Base-by-base conservation (phyloP, 2,113 vertebrate species). In the Heliornis fulica region DNA sequence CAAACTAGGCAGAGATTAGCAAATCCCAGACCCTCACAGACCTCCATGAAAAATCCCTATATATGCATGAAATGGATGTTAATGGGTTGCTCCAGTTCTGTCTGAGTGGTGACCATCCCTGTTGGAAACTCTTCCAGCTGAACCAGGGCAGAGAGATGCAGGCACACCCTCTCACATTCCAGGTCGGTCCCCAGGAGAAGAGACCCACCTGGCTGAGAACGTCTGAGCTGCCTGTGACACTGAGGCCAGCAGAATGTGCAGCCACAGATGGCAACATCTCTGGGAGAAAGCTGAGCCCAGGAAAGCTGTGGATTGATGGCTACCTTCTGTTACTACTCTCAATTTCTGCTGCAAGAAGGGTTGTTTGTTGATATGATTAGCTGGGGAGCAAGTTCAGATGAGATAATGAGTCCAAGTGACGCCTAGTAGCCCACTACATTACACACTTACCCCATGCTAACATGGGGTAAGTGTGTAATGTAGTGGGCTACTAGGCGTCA, bases 381-480 rank as follows among this genome's bases (percentile, higher is more conserved):
- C 5, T 0, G 1, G 14, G 46, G 38, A 84, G 46, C 34, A 75
- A 66, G 25, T 11, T 77, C 40, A 77, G 34, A 16, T 23, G 15
- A 63, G 36, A n/a, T n/a, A n/a, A n/a, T n/a, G n/a, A n/a, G n/a
- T n/a, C n/a, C n/a, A n/a, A n/a, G n/a, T n/a, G n/a, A n/a, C n/a
- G n/a, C n/a, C n/a, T n/a, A n/a, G n/a, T n/a, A n/a, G n/a, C n/a
- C n/a, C n/a, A n/a, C n/a, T n/a, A n/a, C n/a, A n/a, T n/a, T n/a
- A n/a, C n/a, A n/a, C n/a, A n/a, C n/a, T n/a, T n/a, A n/a, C n/a
- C n/a, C n/a, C n/a, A n/a, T n/a, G n/a, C n/a, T n/a, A n/a, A n/a
- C n/a, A 25, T 1, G 7, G 22, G 17, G 5, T 32, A 43, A 54
- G 25, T 3, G 2, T 26, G 20, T 31, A 66, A 70, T 0, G 0